Evolutionary conservation across 1,140 invertebrate genomes (phyloP).

Genomic region (Probaryconus sp.): DNA sequence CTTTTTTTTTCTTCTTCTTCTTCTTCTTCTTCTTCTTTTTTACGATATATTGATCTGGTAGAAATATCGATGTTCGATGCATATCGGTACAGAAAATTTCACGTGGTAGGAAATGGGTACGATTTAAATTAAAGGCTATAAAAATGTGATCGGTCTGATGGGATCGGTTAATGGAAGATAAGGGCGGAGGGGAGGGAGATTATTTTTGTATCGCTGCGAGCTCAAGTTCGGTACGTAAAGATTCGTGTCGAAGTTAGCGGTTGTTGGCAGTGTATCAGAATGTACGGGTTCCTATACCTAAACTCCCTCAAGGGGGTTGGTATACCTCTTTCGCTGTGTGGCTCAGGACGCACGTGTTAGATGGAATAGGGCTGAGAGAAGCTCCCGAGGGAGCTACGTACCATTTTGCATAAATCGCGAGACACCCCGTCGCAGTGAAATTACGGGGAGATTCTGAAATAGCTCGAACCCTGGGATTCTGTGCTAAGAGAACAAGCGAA

Average conservation of each 20-base stretch:
- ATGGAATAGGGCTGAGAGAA: slow-evolving; percentile 68
- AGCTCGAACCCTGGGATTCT: slow-evolving; percentile 53
- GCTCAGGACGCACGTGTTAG: slow-evolving; percentile 71
- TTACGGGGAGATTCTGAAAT: slow-evolving; percentile 63
- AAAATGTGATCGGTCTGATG: too few species aligned
- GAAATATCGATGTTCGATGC: too few species aligned
- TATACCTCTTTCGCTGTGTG: slow-evolving; percentile 56
- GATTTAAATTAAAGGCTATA: too few species aligned
- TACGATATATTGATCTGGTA: too few species aligned
- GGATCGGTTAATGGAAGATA: too few species aligned
- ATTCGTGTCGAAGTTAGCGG: slow-evolving; percentile 49
- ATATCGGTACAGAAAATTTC: too few species aligned
- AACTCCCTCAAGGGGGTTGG: slow-evolving; percentile 58
- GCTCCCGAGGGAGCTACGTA: slow-evolving; percentile 75
- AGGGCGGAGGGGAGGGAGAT: too few species aligned
- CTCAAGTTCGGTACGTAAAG: slow-evolving; percentile 39
- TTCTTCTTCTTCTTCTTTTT: too few species aligned
- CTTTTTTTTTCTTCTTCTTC: too few species aligned
- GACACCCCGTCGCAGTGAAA: slow-evolving; percentile 71
- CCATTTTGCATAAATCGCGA: slow-evolving; percentile 79
- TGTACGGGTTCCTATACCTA: slow-evolving; percentile 51
- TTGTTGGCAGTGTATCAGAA: slow-evolving; percentile 62
- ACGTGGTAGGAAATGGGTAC: too few species aligned
- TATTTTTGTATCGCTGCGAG: too few species aligned
- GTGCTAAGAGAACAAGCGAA: slow-evolving; percentile 14